Percentiles rank a stretch among this genome's conserved stretches.
Conservation (phyloP, 1,140 invertebrate genomes). For the Heterodera schachtii region DNA sequence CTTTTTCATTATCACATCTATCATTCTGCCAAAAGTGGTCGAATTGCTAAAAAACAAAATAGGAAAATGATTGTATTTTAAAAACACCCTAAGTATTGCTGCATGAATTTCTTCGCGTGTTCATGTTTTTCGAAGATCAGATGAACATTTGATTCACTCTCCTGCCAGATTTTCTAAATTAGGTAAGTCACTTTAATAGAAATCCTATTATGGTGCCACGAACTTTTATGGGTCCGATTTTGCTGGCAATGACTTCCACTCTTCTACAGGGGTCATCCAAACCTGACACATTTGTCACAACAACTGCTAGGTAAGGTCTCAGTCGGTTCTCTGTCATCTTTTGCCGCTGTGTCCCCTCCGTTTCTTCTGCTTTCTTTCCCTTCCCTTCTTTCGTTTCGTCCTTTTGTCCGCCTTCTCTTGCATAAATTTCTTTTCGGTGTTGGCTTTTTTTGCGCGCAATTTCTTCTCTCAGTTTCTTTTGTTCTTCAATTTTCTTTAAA, state of each 20-base stretch:
- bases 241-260: neutral
- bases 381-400: neutral
- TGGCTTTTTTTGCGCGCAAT: conserved; percentile 40
- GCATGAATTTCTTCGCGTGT: conserved; percentile 49
- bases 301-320: conserved; percentile 31
- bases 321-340: conserved; percentile 13
- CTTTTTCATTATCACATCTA: conserved; percentile 21
- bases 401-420: neutral
- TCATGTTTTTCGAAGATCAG: conserved; percentile 52
- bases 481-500: conserved; percentile 50
- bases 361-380: conserved; percentile 4
- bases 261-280: neutral
- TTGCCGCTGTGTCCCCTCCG: neutral
- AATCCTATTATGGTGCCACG: neutral
- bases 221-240: neutral
- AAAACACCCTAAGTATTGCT: conserved; percentile 47
- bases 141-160: conserved; percentile 30
- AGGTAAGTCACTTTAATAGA: neutral
- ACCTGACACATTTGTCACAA: conserved; percentile 15
- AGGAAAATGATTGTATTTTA: neutral
- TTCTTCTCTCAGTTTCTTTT: conserved; percentile 48
- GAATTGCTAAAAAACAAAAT: conserved; percentile 4
- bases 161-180: conserved; percentile 53
- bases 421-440: conserved; percentile 32
- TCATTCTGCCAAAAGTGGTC: neutral